Evolutionary conservation across 2,113 vertebrate species (phyloP).

Genomic region (Hydropotes inermis): DNA sequence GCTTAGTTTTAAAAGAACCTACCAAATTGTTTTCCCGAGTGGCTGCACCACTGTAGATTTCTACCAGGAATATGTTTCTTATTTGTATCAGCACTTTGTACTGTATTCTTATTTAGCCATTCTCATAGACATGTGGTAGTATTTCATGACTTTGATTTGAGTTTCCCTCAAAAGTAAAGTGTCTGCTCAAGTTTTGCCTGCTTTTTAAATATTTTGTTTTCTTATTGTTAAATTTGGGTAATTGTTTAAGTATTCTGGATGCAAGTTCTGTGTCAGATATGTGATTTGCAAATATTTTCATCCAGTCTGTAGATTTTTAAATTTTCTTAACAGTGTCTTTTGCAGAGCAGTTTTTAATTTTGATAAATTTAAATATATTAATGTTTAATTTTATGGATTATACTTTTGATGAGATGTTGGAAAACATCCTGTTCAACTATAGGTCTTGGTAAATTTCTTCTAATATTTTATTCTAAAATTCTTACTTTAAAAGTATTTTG

Average conservation of each 20-base stretch:
- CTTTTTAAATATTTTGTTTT: background rate
- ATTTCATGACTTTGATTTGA: background rate
- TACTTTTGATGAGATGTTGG: background rate
- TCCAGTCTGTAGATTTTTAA: background rate
- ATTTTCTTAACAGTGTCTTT: background rate
- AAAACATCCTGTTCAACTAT: background rate
- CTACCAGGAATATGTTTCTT: background rate
- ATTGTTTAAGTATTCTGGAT: background rate
- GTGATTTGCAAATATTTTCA: background rate
- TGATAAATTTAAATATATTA: background rate
- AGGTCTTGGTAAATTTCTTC: background rate
- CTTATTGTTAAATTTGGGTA: background rate
- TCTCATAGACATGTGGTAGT: background rate
- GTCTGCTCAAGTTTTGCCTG: background rate
- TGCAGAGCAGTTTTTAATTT: slow-evolving; percentile 23
- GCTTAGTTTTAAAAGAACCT: background rate
- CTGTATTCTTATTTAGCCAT: background rate
- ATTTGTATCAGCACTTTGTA: background rate
- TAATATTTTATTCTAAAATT: background rate
- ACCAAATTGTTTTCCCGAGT: background rate
- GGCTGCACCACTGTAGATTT: background rate
- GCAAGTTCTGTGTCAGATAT: background rate
- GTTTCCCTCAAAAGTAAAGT: background rate
- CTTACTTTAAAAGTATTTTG: background rate
- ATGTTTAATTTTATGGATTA: background rate